Base-by-base conservation (phyloP, 2,888 invertebrate genomes). In the Heliconius charithonia region DNA sequence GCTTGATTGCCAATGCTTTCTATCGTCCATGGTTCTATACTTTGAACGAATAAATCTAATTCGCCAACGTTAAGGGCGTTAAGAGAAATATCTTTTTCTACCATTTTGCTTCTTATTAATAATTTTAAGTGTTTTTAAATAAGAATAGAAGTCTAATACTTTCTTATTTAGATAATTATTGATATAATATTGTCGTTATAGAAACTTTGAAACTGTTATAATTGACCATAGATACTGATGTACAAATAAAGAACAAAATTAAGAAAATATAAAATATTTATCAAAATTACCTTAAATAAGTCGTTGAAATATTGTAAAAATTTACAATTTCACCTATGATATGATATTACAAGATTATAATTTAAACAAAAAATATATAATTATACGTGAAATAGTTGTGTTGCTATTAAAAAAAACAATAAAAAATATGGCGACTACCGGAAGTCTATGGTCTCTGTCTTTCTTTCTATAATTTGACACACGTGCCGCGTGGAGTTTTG, bases 1-100 rank as follows among this genome's bases (percentile, higher is more conserved):
- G 87, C 86, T 86, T 95, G 93, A 73, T 95, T 96, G 74, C 98
- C 98, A 81, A 98, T 95, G 81, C 96, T 95, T 81, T 96, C 95
- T 51, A 98, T 94, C 63, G 95, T 92, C 80, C 96, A 96, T 45
- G 96, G 93, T 82, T 96, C 95, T 89, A 98, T 96, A 83, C 97
- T 96, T 87, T 97, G 96, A 6, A 98, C 95, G 85, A 96, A 98
- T 82, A 96, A 91, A 87, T 98, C 97, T 10, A 97, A 92, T 92
- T 98, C 98, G 84, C 96, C 97, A 9, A 96, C 95, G 80, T 95
- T 92, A 65, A 97, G 91, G 82, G 96, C 95, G 90, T 94, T 94
- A 83, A 93, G 83, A 90, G 93, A 90, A 56, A 89, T 86, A 82
- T 93, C 91, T 83, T 93, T 93, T 78, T 94, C 95, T 62, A 95